phyloP scores from a whole-genome alignment of 2,797 vertebrate genomes.

The Limosa lapponica region DNA sequence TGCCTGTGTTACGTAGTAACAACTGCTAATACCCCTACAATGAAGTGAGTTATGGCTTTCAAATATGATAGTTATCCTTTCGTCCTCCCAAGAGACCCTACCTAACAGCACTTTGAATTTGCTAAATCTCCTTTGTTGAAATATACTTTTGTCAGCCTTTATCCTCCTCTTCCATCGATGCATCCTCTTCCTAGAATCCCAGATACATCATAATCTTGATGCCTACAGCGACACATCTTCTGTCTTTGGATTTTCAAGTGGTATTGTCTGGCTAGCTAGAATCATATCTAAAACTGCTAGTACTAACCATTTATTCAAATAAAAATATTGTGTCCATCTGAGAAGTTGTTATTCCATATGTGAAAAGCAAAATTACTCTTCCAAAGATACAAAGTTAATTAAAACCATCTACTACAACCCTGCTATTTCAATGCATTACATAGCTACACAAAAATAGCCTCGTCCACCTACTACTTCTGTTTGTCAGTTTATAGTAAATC shows the following conservation, averaged over 20 bases:
- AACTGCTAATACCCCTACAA: not conserved
- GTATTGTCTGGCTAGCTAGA: not conserved
- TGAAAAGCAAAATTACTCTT: conserved; percentile 30
- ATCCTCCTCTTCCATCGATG: not conserved
- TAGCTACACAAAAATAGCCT: conserved; percentile 43
- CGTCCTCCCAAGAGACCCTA: not conserved
- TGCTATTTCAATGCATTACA: not conserved
- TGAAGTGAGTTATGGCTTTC: not conserved
- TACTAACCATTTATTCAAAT: not conserved
- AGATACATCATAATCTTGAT: not conserved
- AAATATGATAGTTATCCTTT: not conserved
- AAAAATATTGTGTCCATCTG: not conserved
- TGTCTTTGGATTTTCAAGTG: not conserved
- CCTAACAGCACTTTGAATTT: not conserved
- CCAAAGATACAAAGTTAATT: conserved; percentile 35
- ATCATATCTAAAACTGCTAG: not conserved
- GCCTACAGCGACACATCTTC: not conserved
- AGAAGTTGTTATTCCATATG: not conserved
- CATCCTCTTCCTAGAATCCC: not conserved
- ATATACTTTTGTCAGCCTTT: not conserved
- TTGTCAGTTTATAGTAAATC: conserved; percentile 30
- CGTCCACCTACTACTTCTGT: conserved; percentile 29
- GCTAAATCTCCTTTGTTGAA: not conserved
- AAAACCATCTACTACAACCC: not conserved
- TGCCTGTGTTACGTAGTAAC: not conserved